Evolutionary conservation across 2,113 vertebrate species (phyloP).

Genomic region (Tragelaphus strepsiceros): DNA sequence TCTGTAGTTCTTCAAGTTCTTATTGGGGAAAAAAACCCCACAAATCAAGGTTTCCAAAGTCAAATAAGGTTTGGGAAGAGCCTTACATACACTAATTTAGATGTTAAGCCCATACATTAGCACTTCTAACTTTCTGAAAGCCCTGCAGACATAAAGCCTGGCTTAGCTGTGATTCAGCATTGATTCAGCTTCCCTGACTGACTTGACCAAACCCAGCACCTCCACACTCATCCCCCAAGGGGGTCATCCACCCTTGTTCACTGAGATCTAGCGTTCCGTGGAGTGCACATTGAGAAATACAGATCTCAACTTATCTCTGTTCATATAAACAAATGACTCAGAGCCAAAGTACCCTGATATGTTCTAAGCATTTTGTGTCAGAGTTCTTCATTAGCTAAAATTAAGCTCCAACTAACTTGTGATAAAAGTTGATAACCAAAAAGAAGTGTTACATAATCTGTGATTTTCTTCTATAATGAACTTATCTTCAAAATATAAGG

Average conservation of each 20-base stretch:
- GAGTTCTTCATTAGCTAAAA: conserved; percentile 7
- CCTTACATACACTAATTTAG: neutral
- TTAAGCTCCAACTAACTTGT: neutral
- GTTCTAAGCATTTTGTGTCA: neutral
- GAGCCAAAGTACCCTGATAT: neutral
- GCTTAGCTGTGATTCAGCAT: neutral
- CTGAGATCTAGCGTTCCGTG: neutral
- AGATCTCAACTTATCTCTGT: neutral
- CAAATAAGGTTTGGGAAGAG: neutral
- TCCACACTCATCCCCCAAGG: neutral
- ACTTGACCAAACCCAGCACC: neutral
- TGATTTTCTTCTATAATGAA: neutral
- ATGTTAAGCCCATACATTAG: neutral
- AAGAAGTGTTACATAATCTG: neutral
- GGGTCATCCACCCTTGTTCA: neutral
- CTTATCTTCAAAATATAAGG: neutral
- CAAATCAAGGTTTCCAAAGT: neutral
- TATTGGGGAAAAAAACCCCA: neutral
- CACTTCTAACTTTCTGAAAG: neutral
- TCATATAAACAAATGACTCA: neutral
- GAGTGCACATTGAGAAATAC: neutral
- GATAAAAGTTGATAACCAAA: neutral
- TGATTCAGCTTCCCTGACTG: neutral
- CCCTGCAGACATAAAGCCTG: neutral
- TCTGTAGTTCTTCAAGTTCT: neutral